Base-by-base conservation (phyloP, 2,888 invertebrate genomes). In the Sphecodes monilicornis region DNA sequence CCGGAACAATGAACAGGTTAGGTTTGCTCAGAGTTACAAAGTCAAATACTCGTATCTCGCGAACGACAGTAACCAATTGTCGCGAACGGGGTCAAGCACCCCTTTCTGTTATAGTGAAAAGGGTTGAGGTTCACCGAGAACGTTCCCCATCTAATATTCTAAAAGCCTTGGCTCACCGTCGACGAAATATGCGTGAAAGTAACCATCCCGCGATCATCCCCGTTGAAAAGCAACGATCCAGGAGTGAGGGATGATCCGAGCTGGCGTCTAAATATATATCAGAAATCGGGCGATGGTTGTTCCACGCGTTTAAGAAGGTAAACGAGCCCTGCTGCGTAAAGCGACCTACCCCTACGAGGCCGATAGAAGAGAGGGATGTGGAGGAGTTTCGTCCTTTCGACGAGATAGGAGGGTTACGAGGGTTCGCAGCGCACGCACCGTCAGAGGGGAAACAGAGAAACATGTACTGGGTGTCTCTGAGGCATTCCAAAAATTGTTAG, bases 301-400 rank as follows among this genome's bases (percentile, higher is more conserved):
- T 78, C 77, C 83, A 50, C 84, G 82, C 79, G 80, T 87, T 88
- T 88, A 85, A 85, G 81, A 78, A 84, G 80, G 80, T 85, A 88
- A 88, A 90, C 86, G 88, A 86, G 82, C 22, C n/a, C 70, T 54
- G 60, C 78, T 60, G 43, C 78, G 86, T 66, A 79, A 85, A 80
- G 50, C 86, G 86, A 86, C 84, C 86, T 85, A 86, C 76, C 83
- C 85, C 72, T 80, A 84, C 78, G 32, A 54, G 73, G 71, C 69
- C 22, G 78, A 75, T 50, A 57, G 74, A 70, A 64, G 50, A 69
- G 68, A 78, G 73, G 43, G 81, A 68, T 60, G 78, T 18, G 66
- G 73, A 78, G 41, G 69, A 78, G 81, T 76, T 78, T 81, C 54
- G 75, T 84, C 80, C 80, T 78, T 78, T 78, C 73, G 78, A 76